Base-by-base conservation (phyloP, 1,140 invertebrate genomes). In the Hylaeus anthracinus region DNA sequence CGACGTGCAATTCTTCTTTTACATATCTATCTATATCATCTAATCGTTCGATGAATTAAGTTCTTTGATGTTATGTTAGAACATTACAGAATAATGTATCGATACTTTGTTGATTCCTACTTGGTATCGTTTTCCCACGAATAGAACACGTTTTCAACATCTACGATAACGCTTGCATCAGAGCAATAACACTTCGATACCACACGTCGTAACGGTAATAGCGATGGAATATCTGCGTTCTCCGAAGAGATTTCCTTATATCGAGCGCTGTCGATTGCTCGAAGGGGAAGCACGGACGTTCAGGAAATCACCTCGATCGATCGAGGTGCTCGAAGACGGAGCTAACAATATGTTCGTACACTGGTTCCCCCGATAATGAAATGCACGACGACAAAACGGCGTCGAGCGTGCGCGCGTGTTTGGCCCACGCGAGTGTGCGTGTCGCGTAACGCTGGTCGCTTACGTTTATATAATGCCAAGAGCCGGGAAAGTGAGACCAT, bases 401-500 rank as follows among this genome's bases (percentile, higher is more conserved):
- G 48, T 10, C 53, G 14, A 41, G 51, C 60, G 10, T 39, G 10
- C 4, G 64, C 9, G 12, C 15, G 48, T 51, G 53, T 48, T 48
- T 5, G 45, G 5, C 45, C 14, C 70, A 56, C 14, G 45, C 6
- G 45, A 63, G 55, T 84, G 71, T 65, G 82, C 74, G 61, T 76
- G 58, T 66, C 48, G 58, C 74, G 74, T 84, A 80, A 79, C 63
- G 63, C 9, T 15, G 51, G 72, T 41, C 48, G 74, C 56, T 80
- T 89, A 69, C 84, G 84, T 90, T 88, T 90, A 88, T 91, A 91
- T 91, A 91, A 90, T 84, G 88, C 79, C 81, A 72, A 26, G 67
- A 61, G 70, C 61, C 75, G 80, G 84, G 71, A 88, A 89, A 88
- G 88, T 88, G 78, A 84, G 83, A 89, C 72, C 90, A 91, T 89